Evolutionary conservation across 2,113 vertebrate species (phyloP), one percentile per base, ranked within the genome.

Genomic region (Gavia stellata): DNA sequence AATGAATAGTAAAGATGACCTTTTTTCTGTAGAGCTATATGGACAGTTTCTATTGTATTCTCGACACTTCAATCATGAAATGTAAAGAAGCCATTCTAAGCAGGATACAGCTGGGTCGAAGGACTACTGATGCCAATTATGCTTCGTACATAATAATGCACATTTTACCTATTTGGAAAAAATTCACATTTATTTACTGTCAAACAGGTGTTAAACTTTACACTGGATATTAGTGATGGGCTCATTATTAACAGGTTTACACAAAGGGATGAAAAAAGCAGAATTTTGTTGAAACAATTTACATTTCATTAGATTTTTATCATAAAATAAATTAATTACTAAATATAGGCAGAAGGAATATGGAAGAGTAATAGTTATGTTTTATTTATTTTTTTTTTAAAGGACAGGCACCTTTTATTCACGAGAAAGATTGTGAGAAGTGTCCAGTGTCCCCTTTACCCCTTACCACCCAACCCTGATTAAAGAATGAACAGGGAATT

Each of bases 151-250:
- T 97, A 97, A 98, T 94, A 98, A 97, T 97, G 96, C 97, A 97
- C 98, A 78, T 97, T 97, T 97, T 98, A 96, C 94, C 98, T 98
- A 98, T 98, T 99, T 99, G 98, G 98, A 98, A 99, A 99, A 99
- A 99, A 98, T 98, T 99, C 99, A 99, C 99, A 99, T 99, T 99
- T 99, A 99, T 99, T 99, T 99, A 99, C 99, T 99, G 98, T 99
- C 99, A 99, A 99, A 99, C 99, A 99, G 98, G 99, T 99, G 99
- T 99, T 99, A 99, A 99, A 99, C 98, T 99, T 99, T 99, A 99
- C 99, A 99, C 99, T 99, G 98, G 98, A 98, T 99, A 99, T 99
- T 99, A 99, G 98, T 99, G 99, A 99, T 99, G 98, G 98, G 99
- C 98, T 99, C 98, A 98, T 99, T 98, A 98, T 98, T 99, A 99